phyloP scores from a whole-genome alignment of 2,888 invertebrate genomes.

The Parnassius apollo region DNA sequence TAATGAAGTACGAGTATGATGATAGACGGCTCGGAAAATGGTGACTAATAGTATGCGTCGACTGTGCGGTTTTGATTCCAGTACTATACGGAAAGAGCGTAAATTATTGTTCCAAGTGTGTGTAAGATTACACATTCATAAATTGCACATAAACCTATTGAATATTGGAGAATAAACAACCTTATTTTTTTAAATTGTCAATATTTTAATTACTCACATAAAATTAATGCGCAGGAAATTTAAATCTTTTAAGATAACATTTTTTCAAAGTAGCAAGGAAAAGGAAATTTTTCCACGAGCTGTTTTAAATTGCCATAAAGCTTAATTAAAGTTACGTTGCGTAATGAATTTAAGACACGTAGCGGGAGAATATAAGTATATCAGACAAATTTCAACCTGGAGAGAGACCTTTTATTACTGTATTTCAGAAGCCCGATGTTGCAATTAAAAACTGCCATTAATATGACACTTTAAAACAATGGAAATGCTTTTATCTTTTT shows the following conservation, averaged over 20 bases:
- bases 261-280: background rate
- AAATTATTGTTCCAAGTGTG: no score
- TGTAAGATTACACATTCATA: no score
- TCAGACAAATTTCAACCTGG: background rate
- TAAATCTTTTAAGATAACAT: background rate
- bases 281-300: background rate
- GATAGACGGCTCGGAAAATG: no score
- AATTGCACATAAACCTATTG: no score
- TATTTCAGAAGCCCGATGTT: background rate
- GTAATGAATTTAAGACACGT: slow-evolving; percentile 11
- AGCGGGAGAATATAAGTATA: background rate
- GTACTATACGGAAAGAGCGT: no score
- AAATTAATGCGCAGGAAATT: background rate
- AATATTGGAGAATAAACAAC: no score
- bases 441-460: slow-evolving; percentile 7
- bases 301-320: slow-evolving; percentile 1
- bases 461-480: background rate
- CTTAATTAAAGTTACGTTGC: slow-evolving; percentile 8
- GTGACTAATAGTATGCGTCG: no score
- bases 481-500: background rate
- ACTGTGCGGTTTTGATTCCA: no score
- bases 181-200: no score
- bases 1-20: no score
- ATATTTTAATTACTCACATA: no score
- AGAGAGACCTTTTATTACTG: background rate